A percentile compares a stretch with the other conserved stretches of the same genome.
These are phyloP conservation scores for Menidia menidia DNA, from an alignment of 2,797 vertebrate species.

Conservation along the genomic window DNA sequence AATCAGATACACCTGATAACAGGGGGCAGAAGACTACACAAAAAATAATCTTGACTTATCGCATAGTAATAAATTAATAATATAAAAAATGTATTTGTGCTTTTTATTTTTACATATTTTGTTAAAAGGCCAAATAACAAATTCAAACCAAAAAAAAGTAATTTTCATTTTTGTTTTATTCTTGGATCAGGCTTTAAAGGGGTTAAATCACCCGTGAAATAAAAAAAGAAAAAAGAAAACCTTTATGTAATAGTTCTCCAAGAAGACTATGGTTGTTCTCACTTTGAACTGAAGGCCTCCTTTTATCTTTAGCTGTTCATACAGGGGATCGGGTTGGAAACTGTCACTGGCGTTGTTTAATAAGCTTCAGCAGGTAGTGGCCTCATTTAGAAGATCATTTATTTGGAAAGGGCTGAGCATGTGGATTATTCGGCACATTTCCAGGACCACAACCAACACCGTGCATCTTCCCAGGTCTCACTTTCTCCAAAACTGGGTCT, in stretches of 20 bases:
- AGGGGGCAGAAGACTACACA: too few species aligned
- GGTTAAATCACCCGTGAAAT: too few species aligned
- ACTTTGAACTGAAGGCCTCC: conserved; percentile 28
- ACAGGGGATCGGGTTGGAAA: conserved; percentile 27
- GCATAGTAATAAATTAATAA: too few species aligned
- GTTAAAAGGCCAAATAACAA: too few species aligned
- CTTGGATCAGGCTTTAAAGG: too few species aligned
- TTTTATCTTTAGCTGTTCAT: conserved; percentile 6
- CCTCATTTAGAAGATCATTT: conserved; percentile 12
- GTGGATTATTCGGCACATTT: conserved; percentile 18
- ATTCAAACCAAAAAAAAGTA: too few species aligned
- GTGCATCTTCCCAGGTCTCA: conserved; percentile 8
- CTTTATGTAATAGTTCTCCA: conserved; percentile 27
- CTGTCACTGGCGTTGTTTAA: conserved; percentile 21
- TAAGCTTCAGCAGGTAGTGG: conserved; percentile 8
- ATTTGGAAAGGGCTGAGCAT: background rate
- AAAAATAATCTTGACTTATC: too few species aligned
- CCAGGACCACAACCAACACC: background rate
- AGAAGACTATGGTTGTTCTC: conserved; percentile 17
- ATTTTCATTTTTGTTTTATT: too few species aligned
- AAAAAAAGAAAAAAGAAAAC: conserved; percentile 7
- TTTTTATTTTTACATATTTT: too few species aligned
- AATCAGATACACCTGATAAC: too few species aligned
- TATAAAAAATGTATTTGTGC: too few species aligned
- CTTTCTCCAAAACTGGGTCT: conserved; percentile 10